Percentiles rank a stretch among this genome's conserved stretches.
phyloP scores from a whole-genome alignment of 2,113 vertebrate genomes.

The Odontophorus gujanensis region DNA sequence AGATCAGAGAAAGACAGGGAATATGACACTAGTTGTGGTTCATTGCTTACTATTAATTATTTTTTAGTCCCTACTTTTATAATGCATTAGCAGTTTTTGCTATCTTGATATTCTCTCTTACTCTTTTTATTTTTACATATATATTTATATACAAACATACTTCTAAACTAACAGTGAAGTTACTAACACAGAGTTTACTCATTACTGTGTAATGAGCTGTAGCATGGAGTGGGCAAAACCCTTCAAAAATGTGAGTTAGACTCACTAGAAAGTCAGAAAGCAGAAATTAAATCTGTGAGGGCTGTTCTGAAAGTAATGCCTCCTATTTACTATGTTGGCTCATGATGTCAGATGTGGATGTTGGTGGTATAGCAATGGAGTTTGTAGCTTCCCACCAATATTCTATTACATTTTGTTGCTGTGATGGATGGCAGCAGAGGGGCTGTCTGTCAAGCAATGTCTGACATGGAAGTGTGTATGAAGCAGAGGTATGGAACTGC shows the following conservation, averaged over 20 bases:
- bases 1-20: constrained; percentile 58
- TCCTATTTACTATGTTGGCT: not conserved
- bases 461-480: no score
- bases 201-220: not conserved
- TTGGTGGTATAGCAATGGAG: not conserved
- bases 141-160: not conserved
- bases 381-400: not conserved
- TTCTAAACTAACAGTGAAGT: accelerated
- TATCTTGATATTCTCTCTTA: not conserved
- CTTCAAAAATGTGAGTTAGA: not conserved
- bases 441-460: no score
- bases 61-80: constrained; percentile 5
- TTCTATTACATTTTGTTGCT: no score
- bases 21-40: constrained; percentile 57
- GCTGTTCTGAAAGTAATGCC: not conserved
- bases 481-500: no score
- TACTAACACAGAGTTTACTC: not conserved
- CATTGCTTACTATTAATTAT: constrained; percentile 37
- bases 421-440: no score
- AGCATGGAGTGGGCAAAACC: not conserved
- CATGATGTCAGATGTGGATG: not conserved
- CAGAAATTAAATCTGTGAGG: not conserved
- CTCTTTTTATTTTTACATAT: not conserved
- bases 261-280: not conserved
- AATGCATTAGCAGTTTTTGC: not conserved